Conservation (phyloP, 2,113 vertebrate species). For the Paratilapia polleni region DNA sequence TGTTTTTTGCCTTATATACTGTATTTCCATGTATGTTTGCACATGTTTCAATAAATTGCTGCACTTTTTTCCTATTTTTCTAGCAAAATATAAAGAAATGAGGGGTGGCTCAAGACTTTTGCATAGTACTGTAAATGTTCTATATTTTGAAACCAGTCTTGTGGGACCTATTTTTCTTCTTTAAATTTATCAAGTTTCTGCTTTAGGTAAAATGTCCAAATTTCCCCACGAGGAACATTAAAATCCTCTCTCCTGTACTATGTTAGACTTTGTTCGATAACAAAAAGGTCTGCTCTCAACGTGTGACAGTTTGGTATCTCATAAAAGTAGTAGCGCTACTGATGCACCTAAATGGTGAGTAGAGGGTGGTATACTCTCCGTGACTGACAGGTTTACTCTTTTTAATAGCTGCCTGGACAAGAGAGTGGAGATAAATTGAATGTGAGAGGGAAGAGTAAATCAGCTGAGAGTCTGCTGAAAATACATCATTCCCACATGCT, state of each 20-base stretch:
- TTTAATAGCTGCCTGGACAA: constrained; percentile 36
- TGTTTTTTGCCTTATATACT: no score
- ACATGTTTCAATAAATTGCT: no score
- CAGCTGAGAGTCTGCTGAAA: constrained; percentile 18
- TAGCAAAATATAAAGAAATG: no score
- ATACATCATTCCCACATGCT: constrained; percentile 19
- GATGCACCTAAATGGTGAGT: background rate
- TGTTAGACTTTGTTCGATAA: background rate
- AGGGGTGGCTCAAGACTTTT: no score
- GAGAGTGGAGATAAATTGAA: constrained; percentile 4
- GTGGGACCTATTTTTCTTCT: no score
- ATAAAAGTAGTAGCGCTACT: background rate
- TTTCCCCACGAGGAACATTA: background rate
- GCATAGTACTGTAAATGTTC: no score
- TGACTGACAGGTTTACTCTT: constrained; percentile 28
- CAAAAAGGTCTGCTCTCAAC: background rate
- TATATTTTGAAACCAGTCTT: no score
- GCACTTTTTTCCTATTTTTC: no score
- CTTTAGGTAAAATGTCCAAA: background rate
- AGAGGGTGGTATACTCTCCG: constrained; percentile 16
- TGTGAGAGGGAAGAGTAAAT: constrained; percentile 17
- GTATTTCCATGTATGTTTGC: no score
- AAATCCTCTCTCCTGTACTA: background rate
- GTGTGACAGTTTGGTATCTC: background rate
- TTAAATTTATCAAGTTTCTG: no score